Conservation (phyloP, 2,888 invertebrate species). For the Timema podura region DNA sequence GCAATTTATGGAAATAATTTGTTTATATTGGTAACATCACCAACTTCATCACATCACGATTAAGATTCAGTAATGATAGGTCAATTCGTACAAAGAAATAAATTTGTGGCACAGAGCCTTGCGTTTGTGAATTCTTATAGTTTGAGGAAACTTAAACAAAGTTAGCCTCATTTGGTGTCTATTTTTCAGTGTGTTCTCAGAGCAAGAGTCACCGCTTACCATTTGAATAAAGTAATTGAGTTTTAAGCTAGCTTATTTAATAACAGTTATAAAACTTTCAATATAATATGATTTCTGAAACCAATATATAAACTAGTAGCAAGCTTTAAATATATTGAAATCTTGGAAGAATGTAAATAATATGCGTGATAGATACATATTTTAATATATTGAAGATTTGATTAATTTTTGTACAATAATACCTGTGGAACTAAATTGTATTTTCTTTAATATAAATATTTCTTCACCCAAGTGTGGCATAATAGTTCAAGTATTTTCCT, state of each 20-base stretch:
- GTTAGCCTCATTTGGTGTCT: neutral
- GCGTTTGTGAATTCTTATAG: neutral
- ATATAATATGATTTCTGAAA: no score
- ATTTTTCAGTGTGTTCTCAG: neutral
- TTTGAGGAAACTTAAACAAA: neutral
- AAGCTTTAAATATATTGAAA: no score
- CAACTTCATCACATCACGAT: neutral
- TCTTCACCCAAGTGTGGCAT: no score
- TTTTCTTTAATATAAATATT: no score
- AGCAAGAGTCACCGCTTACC: conserved; percentile 3
- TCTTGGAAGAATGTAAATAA: no score
- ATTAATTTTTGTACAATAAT: no score
- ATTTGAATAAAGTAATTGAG: conserved; percentile 6
- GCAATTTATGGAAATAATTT: neutral
- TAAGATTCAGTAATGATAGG: neutral
- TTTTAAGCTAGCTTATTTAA: neutral
- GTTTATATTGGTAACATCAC: neutral
- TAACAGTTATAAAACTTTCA: no score
- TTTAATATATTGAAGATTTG: no score
- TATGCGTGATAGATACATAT: no score
- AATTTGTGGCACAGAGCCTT: neutral
- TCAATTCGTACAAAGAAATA: neutral
- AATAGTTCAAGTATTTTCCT: no score
- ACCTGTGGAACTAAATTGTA: no score
- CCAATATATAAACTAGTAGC: no score